Conservation (phyloP, 2,888 invertebrate species). For the Scaptomyza flava region DNA sequence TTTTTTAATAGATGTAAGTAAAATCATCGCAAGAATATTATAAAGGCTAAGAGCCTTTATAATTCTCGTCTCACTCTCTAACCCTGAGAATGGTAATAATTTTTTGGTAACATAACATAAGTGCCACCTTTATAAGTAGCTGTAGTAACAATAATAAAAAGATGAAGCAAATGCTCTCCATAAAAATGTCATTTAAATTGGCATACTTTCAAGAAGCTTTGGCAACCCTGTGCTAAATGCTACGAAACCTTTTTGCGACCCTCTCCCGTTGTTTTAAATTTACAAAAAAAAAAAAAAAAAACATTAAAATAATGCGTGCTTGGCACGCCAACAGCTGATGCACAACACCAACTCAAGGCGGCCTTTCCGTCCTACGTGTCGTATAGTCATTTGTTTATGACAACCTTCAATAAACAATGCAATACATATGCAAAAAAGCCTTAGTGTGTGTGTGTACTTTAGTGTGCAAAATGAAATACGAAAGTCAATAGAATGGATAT, state of each 20-base stretch:
- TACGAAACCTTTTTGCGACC: slow-evolving; percentile 43
- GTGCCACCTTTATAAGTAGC: slow-evolving; percentile 28
- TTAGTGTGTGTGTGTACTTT: slow-evolving; percentile 13
- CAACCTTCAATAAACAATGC: slow-evolving; percentile 12
- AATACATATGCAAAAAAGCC: slow-evolving; percentile 35
- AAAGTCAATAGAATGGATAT: slow-evolving; percentile 45
- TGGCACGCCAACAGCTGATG: slow-evolving; percentile 79
- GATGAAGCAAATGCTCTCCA: slow-evolving; percentile 48
- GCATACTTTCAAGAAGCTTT: slow-evolving; percentile 56
- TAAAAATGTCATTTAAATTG: slow-evolving; percentile 78
- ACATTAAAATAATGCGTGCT: slow-evolving; percentile 82
- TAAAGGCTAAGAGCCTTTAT: too few species aligned
- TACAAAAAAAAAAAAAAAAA: slow-evolving; percentile 58
- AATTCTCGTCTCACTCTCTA: too few species aligned
- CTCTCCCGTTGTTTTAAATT: slow-evolving; percentile 33
- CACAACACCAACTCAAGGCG: slow-evolving; percentile 34
- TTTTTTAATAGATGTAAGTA: too few species aligned
- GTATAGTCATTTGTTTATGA: slow-evolving; percentile 74
- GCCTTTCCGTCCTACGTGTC: slow-evolving; percentile 30
- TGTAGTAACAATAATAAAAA: slow-evolving; percentile 25
- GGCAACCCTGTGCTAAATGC: slow-evolving; percentile 57
- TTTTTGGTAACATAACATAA: slow-evolving; percentile 29
- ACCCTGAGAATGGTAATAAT: too few species aligned
- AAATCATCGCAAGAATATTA: too few species aligned
- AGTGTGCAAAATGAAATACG: slow-evolving; percentile 39